Conservation (phyloP, 2,888 invertebrate species). For the Acleris sparsana region DNA sequence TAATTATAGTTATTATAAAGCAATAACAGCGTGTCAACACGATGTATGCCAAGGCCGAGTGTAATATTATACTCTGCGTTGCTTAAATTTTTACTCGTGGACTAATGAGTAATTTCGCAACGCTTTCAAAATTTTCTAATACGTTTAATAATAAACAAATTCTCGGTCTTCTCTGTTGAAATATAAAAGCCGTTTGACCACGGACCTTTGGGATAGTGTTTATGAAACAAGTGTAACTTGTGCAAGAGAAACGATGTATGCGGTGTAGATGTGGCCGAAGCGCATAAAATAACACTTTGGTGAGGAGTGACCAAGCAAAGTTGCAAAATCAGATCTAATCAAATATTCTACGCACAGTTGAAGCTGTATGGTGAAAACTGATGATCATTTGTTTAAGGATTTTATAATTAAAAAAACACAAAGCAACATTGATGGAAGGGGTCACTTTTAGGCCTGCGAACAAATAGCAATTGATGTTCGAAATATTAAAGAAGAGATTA, state of each 20-base stretch:
- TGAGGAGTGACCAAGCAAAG: slow-evolving; percentile 17
- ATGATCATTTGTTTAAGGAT: neutral
- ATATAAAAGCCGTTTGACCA: slow-evolving; percentile 17
- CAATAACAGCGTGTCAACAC: slow-evolving; percentile 40
- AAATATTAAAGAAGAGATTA: neutral
- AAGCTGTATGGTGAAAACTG: neutral
- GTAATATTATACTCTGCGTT: slow-evolving; percentile 37
- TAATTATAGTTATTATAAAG: slow-evolving; percentile 44
- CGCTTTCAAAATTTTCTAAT: slow-evolving; percentile 29
- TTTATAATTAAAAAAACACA: neutral
- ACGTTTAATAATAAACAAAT: slow-evolving; percentile 31
- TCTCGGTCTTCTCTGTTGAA: slow-evolving; percentile 17
- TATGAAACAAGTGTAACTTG: slow-evolving; percentile 28
- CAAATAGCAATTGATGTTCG: neutral
- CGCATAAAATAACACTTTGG: slow-evolving; percentile 22
- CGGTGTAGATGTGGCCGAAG: slow-evolving; percentile 6
- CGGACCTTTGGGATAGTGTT: slow-evolving; percentile 22
- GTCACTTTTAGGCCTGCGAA: neutral
- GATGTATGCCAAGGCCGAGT: slow-evolving; percentile 51
- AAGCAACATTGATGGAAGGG: neutral
- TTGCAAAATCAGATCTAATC: slow-evolving; percentile 22
- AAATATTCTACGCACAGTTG: slow-evolving; percentile 9
- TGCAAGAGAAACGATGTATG: slow-evolving; percentile 16
- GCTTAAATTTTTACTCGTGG: slow-evolving; percentile 36
- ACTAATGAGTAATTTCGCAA: slow-evolving; percentile 34